Evolutionary conservation across 2,888 invertebrate genomes (phyloP).

Genomic region (Sminthurinus aureus): DNA sequence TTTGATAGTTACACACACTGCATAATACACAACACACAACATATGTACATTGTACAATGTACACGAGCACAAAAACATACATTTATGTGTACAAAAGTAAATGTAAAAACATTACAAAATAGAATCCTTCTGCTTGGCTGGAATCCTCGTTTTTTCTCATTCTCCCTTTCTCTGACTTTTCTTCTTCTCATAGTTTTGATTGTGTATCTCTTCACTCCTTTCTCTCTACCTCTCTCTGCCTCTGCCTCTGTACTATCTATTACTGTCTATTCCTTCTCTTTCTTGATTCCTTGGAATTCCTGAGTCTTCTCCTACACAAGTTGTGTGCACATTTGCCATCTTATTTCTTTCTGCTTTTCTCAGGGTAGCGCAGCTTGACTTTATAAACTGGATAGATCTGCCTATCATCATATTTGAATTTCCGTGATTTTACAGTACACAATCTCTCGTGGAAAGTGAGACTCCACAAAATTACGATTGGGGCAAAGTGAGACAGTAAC

Average conservation of each 20-base stretch:
- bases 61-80: not conserved
- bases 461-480: too few relatives aligned
- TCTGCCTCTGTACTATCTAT: conserved; percentile 4
- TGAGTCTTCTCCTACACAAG: not conserved
- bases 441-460: too few relatives aligned
- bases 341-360: not conserved
- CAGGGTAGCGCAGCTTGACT: not conserved
- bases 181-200: not conserved
- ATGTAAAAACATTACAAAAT: not conserved
- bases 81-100: not conserved
- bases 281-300: conserved; percentile 10
- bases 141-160: conserved; percentile 15
- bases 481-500: too few relatives aligned
- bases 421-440: too few relatives aligned
- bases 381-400: not conserved
- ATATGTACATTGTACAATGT: not conserved
- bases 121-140: not conserved
- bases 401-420: too few relatives aligned
- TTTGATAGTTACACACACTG: not conserved
- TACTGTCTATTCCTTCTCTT: conserved; percentile 8
- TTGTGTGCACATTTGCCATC: not conserved
- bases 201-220: too few relatives aligned
- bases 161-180: conserved; percentile 11
- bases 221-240: not conserved
- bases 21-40: not conserved